phyloP scores from a whole-genome alignment of 2,797 vertebrate genomes.

The Chiloscyllium punctatum region DNA sequence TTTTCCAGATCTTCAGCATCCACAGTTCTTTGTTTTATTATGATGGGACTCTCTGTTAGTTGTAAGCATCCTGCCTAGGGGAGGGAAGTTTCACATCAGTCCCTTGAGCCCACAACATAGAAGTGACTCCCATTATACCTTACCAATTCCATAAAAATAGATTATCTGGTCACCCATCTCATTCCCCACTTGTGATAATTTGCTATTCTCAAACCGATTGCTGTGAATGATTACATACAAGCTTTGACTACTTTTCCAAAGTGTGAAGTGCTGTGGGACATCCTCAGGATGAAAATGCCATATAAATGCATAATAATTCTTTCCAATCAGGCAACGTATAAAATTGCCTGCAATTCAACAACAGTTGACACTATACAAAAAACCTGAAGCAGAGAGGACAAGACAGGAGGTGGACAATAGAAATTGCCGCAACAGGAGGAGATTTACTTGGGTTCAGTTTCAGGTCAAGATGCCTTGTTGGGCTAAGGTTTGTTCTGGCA shows the following conservation, averaged over 20 bases:
- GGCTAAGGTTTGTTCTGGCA: no score
- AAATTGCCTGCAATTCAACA: neutral
- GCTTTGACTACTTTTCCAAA: neutral
- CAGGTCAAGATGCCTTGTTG: neutral
- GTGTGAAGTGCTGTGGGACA: neutral
- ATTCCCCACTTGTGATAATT: neutral
- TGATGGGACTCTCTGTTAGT: neutral
- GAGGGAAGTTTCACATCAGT: neutral
- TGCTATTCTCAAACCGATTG: neutral
- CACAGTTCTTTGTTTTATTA: no score
- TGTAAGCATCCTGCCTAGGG: neutral
- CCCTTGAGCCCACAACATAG: neutral
- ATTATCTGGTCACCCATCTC: neutral
- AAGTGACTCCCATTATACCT: neutral
- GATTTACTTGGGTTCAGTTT: neutral
- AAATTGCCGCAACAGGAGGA: neutral
- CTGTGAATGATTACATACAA: neutral
- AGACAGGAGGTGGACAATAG: neutral
- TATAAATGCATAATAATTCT: no score
- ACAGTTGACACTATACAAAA: neutral
- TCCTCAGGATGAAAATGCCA: neutral
- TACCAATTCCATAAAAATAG: neutral
- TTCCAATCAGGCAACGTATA: neutral
- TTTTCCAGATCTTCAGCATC: no score
- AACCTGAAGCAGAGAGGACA: neutral